Base-by-base conservation (phyloP, 1,140 invertebrate species). In the Rhagoletis pomonella region DNA sequence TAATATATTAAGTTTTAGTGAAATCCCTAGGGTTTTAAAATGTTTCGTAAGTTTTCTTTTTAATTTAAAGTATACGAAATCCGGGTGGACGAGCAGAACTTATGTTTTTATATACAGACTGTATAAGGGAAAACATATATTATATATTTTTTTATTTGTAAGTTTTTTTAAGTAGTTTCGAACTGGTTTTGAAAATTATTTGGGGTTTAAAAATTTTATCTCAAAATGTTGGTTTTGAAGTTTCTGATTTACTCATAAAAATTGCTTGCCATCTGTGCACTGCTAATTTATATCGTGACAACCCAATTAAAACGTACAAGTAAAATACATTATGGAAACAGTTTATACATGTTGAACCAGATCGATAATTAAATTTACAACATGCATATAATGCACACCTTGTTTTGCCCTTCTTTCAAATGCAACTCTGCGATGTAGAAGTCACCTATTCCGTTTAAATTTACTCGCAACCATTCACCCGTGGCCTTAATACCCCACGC, bases 401-500 rank as follows among this genome's bases (percentile, higher is more conserved):
- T 17, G 5, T 44, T 12, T 44, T 44, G 4, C 14, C 10, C 5
- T 19, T 42, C 12, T 67, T 67, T 3, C 65, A 39, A 17, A 47
- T 73, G 67, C 67, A 73, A 73, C 67, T 47, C 67, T 73, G 67
- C 7, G 3, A 5, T 10, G 29, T 47, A 73, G 7, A 73, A 73
- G 44, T 73, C 67, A 73, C 67, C 67, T 73, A 42, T 47, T 42
- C 7, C 42, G 1, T 5, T 47, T 2, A 73, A 47, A 73, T 73
- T 17, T 73, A n/a, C 17, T 14, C 17, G 1, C 3, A 29, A 17
- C 50, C 73, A 55, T 81, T 73, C 42, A 50, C 73, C 73, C 44
- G n/a, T 58, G 73, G 73, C 73, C 73, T 50, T 81, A 81, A 81
- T 55, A 29, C n/a, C 73, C 73, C 44, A 81, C 47, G 9, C 47